These are phyloP conservation scores for Epinotia brunnichana DNA, from an alignment of 2,888 invertebrate species.

Conservation along the genomic window DNA sequence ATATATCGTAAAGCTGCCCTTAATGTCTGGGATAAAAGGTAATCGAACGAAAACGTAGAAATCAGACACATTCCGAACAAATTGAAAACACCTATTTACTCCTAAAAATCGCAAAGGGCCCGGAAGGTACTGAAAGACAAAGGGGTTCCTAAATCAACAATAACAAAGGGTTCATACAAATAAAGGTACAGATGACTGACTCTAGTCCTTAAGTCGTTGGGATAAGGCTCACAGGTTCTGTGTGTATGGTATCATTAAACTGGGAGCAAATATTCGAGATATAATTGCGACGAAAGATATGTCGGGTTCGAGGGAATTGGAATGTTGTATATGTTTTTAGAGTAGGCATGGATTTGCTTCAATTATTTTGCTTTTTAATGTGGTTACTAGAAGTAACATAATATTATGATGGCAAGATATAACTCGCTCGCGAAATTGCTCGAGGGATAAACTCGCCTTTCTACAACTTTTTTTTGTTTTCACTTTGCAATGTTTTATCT, in stretches of 20 bases:
- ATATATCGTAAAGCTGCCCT: not conserved
- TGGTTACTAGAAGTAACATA: no score
- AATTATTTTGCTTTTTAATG: slow-evolving; percentile 2
- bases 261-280: slow-evolving; percentile 29
- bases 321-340: slow-evolving; percentile 8
- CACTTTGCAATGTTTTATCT: no score
- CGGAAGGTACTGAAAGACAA: slow-evolving; percentile 5
- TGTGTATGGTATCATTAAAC: not conserved
- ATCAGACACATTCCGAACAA: slow-evolving; percentile 13
- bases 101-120: slow-evolving; percentile 13
- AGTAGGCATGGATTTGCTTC: slow-evolving; percentile 6
- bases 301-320: slow-evolving; percentile 22
- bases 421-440: no score
- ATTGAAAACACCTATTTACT: slow-evolving; percentile 33
- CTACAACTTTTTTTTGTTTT: no score
- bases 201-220: not conserved
- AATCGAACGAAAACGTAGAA: slow-evolving; percentile 11
- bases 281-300: slow-evolving; percentile 37
- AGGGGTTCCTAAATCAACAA: slow-evolving; percentile 31
- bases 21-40: slow-evolving; percentile 1
- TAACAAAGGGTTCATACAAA: slow-evolving; percentile 18
- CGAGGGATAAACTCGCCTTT: no score
- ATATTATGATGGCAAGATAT: no score
- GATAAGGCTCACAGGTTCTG: not conserved
- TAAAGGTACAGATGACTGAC: not conserved